Evolutionary conservation across 2,888 invertebrate genomes (phyloP).

Genomic region (Merodon equestris): DNA sequence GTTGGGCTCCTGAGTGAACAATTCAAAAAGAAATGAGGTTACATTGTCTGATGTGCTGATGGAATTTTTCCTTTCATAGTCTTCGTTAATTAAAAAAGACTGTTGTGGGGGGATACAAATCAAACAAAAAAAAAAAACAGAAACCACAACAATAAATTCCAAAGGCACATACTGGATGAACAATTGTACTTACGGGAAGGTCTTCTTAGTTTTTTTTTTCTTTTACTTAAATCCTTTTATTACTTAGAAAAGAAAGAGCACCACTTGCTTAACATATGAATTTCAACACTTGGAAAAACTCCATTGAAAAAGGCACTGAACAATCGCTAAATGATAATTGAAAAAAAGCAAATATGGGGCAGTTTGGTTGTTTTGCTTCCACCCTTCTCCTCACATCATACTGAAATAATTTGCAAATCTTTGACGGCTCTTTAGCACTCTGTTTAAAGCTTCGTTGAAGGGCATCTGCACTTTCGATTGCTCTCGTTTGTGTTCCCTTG

Average conservation of each 20-base stretch:
- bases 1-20: conserved; percentile 52
- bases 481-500: conserved; percentile 29
- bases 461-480: conserved; percentile 55
- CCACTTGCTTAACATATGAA: conserved; percentile 19
- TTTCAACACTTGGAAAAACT: conserved; percentile 34
- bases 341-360: background rate
- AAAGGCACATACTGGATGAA: background rate
- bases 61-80: conserved; percentile 35
- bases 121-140: too few relatives aligned
- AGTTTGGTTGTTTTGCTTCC: background rate
- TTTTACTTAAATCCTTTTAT: too few relatives aligned
- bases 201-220: conserved; percentile 21
- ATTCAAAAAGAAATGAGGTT: conserved; percentile 52
- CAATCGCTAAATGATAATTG: conserved; percentile 14
- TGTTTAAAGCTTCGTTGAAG: conserved; percentile 54
- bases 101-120: too few relatives aligned
- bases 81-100: conserved; percentile 8
- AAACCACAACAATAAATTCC: background rate
- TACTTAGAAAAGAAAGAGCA: conserved; percentile 16
- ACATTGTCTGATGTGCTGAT: conserved; percentile 52
- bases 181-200: conserved; percentile 37
- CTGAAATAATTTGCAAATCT: conserved; percentile 40
- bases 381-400: conserved; percentile 45
- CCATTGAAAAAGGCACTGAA: conserved; percentile 54
- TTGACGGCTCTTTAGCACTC: conserved; percentile 51